A percentile compares a stretch with the other conserved stretches of the same genome.
phyloP scores from a whole-genome alignment of 2,113 vertebrate species.

The Ageneiosus marmoratus region DNA sequence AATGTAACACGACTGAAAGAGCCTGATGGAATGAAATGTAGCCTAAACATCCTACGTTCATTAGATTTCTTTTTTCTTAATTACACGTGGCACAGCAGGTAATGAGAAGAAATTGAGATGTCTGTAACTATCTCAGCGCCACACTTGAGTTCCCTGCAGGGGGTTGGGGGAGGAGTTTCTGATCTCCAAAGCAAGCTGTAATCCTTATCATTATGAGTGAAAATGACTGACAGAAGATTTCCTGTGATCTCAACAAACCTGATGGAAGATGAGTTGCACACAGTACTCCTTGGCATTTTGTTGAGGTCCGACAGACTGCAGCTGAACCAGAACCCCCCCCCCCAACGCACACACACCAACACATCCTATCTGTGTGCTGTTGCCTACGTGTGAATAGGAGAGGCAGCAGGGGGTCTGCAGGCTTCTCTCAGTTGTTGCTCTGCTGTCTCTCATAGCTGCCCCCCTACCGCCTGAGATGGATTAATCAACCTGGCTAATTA shows the following conservation, averaged over 20 bases:
- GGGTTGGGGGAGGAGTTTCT: not conserved
- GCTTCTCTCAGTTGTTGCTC: constrained; percentile 42
- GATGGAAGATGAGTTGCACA: constrained; percentile 23
- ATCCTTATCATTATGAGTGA: constrained; percentile 43
- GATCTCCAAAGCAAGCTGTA: constrained; percentile 47
- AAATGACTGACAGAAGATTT: constrained; percentile 43
- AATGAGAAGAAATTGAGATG: constrained; percentile 40
- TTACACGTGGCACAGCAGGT: constrained; percentile 47
- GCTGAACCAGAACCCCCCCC: constrained; percentile 10
- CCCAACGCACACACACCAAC: not conserved
- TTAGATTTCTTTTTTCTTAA: constrained; percentile 21
- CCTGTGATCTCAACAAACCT: constrained; percentile 16
- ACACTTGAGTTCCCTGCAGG: constrained; percentile 34
- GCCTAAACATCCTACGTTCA: not conserved
- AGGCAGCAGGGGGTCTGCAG: constrained; percentile 37
- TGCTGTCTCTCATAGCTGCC: constrained; percentile 29
- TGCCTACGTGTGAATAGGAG: constrained; percentile 33
- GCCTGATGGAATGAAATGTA: not conserved
- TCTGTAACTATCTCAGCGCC: constrained; percentile 43
- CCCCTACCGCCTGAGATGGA: constrained; percentile 18
- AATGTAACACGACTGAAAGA: not conserved
- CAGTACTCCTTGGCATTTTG: not conserved
- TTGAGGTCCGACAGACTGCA: constrained; percentile 9
- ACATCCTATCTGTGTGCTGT: constrained; percentile 39
- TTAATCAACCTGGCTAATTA: constrained; percentile 42